Conservation (phyloP, 2,797 vertebrate genomes). For the Pangasius macronema region DNA sequence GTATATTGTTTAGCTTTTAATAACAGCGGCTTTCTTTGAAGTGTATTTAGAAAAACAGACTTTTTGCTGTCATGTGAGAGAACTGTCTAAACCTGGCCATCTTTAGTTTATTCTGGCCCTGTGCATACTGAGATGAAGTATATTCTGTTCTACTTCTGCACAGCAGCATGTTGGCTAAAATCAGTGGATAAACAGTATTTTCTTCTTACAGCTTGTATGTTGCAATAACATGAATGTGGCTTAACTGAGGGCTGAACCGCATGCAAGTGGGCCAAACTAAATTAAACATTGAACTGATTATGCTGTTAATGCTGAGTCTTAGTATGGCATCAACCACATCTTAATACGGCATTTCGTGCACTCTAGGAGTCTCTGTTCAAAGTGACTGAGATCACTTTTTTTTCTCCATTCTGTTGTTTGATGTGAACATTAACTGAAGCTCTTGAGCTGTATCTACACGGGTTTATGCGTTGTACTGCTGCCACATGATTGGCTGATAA, state of each 20-base stretch:
- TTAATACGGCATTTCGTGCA: background rate
- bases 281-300: background rate
- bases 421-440: background rate
- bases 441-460: background rate
- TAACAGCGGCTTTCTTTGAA: constrained; percentile 38
- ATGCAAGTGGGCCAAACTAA: constrained; percentile 36
- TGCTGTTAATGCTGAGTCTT: constrained; percentile 10
- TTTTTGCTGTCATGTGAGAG: constrained; percentile 18
- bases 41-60: constrained; percentile 21
- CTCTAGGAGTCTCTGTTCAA: background rate
- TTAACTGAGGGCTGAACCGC: constrained; percentile 44
- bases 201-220: constrained; percentile 43
- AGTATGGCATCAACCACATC: background rate
- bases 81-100: background rate
- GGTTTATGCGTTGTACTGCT: background rate
- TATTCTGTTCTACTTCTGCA: background rate
- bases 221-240: constrained; percentile 40
- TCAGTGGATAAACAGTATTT: background rate
- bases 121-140: background rate
- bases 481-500: background rate
- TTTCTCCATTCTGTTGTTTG: background rate
- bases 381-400: background rate
- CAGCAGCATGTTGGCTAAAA: background rate
- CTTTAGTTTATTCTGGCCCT: background rate
- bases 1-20: constrained; percentile 50